Conservation (phyloP, 2,888 invertebrate species). For the Diloba caeruleocephala region DNA sequence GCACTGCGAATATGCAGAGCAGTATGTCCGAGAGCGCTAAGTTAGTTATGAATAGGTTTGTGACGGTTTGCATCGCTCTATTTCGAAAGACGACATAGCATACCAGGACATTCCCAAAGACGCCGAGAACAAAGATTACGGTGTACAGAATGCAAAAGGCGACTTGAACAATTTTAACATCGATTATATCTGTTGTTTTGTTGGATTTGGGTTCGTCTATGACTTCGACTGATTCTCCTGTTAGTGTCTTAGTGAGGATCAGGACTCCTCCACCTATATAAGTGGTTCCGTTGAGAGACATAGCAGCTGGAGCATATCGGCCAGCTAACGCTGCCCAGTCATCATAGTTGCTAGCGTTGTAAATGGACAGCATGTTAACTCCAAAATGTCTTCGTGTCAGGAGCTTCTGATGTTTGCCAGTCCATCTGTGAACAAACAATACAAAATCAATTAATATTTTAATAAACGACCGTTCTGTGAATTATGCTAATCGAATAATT, state of each 20-base stretch:
- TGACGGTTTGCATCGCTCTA: constrained; percentile 97
- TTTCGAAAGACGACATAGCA: constrained; percentile 96
- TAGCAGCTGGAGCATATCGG: constrained; percentile 70
- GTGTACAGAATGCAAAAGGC: constrained; percentile 93
- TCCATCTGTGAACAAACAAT: constrained; percentile 77
- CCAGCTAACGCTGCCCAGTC: constrained; percentile 57
- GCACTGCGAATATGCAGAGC: constrained; percentile 95
- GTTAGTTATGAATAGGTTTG: constrained; percentile 97
- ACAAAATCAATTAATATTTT: constrained; percentile 1
- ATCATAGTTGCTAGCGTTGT: constrained; percentile 63
- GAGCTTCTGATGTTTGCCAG: constrained; percentile 54
- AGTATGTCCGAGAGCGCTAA: constrained; percentile 96
- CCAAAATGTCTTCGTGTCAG: constrained; percentile 34
- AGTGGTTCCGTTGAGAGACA: constrained; percentile 76
- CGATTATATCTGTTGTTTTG: constrained; percentile 89
- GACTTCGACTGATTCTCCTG: constrained; percentile 81
- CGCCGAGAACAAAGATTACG: constrained; percentile 94
- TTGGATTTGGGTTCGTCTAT: constrained; percentile 81
- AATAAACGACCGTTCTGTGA: no score
- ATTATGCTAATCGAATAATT: no score
- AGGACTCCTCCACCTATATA: constrained; percentile 75
- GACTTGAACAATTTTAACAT: constrained; percentile 91
- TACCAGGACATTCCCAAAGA: constrained; percentile 94
- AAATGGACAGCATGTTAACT: constrained; percentile 65
- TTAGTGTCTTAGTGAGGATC: constrained; percentile 80